Evolutionary conservation across 2,888 invertebrate genomes (phyloP), one percentile per base, ranked within the genome.

Genomic region (Chorisops tibialis): DNA sequence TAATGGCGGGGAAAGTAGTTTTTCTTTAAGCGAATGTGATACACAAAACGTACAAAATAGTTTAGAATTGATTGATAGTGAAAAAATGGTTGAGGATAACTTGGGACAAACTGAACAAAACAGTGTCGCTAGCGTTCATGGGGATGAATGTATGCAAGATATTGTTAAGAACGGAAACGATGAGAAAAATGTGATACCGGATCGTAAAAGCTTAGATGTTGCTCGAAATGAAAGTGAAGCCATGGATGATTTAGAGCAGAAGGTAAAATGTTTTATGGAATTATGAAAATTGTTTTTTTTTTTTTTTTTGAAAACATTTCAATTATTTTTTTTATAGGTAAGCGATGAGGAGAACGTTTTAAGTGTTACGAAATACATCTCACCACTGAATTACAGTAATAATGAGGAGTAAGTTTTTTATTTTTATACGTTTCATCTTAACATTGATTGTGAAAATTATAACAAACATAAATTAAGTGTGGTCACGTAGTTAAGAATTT

Each of bases 321-420:
- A 51, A 35, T 35, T 19, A 51, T 21, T 21, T 37, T 39, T 49
- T 48, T 14, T 22, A 22, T 11, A 41, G 18, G 21, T 6, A 11
- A 37, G 16, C 1, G 22, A 47, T 21, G n/a, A 39, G 41, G 22
- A 16, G 14, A 38, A 37, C 18, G 37, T 9, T 6, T 24, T 45
- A 12, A 21, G 14, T 41, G n/a, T 35, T 21, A 24, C 16, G 9
- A 7, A 56, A 45, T 66, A 66, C 51, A 45, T 50, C 18, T 66
- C 71, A 14, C 71, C 71, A 19, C 61, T 71, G 43, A 66, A 59
- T 22, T 67, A 67, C 65, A 68, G 65, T 59, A 66, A 65, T 30
- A 50, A 60, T 47, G 60, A 67, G 56, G 69, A 69, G 69, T 70
- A 11, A 43, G 62, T 59, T 48, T 21, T 12, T 30, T 12, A 38